phyloP scores from a whole-genome alignment of 1,140 invertebrate species.

The Heliconius congener region DNA sequence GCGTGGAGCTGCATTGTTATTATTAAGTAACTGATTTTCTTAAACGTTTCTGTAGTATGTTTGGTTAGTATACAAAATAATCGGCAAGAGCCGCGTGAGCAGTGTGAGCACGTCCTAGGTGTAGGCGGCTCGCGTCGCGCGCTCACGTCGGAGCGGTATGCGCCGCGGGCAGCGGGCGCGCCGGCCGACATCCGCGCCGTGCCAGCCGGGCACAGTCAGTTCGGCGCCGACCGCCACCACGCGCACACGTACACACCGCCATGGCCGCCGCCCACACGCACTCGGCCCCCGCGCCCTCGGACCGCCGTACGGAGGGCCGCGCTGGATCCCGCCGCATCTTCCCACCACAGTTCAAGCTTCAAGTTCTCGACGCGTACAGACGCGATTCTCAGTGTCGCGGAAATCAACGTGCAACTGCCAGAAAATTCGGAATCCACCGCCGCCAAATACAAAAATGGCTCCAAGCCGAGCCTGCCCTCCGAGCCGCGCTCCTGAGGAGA shows the following conservation, averaged over 20 bases:
- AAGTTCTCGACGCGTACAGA: slow-evolving; percentile 92
- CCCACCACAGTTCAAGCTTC: slow-evolving; percentile 91
- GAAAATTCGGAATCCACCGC: slow-evolving; percentile 92
- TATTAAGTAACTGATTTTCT: no score
- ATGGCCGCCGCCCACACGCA: slow-evolving; percentile 73
- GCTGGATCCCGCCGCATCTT: slow-evolving; percentile 90
- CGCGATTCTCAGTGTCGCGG: slow-evolving; percentile 91
- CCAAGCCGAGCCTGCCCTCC: slow-evolving; percentile 88
- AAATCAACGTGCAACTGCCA: slow-evolving; percentile 91
- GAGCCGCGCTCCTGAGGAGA: slow-evolving; percentile 84
- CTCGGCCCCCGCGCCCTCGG: slow-evolving; percentile 67
- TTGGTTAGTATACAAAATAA: neutral
- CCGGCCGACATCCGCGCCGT: slow-evolving; percentile 74
- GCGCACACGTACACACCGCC: slow-evolving; percentile 58
- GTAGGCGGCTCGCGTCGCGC: slow-evolving; percentile 70
- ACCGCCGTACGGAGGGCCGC: slow-evolving; percentile 81
- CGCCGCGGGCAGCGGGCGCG: slow-evolving; percentile 83
- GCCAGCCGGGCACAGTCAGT: slow-evolving; percentile 71
- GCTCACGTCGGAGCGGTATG: slow-evolving; percentile 72
- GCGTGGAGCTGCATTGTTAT: no score
- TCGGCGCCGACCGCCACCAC: slow-evolving; percentile 72
- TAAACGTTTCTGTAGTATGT: neutral
- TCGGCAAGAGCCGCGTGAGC: slow-evolving; percentile 45
- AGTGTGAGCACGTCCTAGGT: slow-evolving; percentile 52
- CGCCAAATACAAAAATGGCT: slow-evolving; percentile 95